phyloP scores from a whole-genome alignment of 2,797 vertebrate genomes.

The Ambastaia sidthimunki region DNA sequence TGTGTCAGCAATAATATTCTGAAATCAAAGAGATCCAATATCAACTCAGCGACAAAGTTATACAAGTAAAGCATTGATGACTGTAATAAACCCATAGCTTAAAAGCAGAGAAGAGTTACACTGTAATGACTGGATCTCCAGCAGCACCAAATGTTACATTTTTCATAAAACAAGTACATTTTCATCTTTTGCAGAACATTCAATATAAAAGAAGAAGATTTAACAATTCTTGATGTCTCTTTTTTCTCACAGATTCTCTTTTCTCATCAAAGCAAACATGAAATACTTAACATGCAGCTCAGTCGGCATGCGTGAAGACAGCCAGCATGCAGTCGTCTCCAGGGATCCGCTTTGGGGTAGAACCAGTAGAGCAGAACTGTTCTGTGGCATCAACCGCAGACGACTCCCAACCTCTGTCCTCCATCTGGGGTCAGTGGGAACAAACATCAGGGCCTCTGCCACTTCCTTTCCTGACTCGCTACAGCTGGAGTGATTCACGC shows the following conservation, averaged over 20 bases:
- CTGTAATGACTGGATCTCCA: conserved; percentile 4
- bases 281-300: conserved; percentile 32
- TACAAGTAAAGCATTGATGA: background rate
- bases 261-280: conserved; percentile 13
- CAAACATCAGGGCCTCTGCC: conserved; percentile 35
- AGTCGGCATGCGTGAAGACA: conserved; percentile 21
- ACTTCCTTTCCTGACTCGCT: conserved; percentile 24
- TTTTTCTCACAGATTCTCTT: conserved; percentile 4
- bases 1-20: background rate
- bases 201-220: background rate
- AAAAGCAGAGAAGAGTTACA: background rate
- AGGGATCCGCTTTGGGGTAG: conserved; percentile 39
- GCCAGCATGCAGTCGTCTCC: conserved; percentile 3
- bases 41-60: background rate
- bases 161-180: conserved; percentile 2
- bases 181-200: background rate
- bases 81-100: conserved; percentile 19
- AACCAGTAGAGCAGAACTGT: conserved; percentile 51
- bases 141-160: background rate
- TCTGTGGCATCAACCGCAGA: conserved; percentile 35
- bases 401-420: conserved; percentile 26
- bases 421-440: conserved; percentile 35
- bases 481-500: conserved; percentile 46
- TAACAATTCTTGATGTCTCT: conserved; percentile 3
- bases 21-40: background rate